Conservation (phyloP, 2,113 vertebrate genomes). For the Pachypanchax playfairii region DNA sequence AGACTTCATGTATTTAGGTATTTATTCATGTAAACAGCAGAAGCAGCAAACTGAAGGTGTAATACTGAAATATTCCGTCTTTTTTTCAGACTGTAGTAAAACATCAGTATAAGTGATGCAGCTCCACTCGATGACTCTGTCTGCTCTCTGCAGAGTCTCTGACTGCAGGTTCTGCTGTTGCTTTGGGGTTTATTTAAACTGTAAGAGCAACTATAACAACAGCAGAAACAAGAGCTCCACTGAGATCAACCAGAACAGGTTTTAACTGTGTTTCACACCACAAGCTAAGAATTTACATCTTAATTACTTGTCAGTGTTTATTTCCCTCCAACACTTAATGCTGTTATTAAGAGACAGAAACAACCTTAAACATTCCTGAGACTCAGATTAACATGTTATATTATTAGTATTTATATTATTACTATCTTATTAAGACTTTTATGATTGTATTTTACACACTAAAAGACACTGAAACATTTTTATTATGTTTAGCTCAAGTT, state of each 20-base stretch:
- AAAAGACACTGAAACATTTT: too few species aligned
- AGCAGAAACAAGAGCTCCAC: constrained; percentile 14
- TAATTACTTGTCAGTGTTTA: neutral
- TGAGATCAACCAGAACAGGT: constrained; percentile 25
- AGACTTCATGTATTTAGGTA: too few species aligned
- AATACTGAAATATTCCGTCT: constrained; percentile 4
- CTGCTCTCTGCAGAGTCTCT: constrained; percentile 7
- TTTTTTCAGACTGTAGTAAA: constrained; percentile 25
- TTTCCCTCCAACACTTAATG: neutral
- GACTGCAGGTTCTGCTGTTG: constrained; percentile 1
- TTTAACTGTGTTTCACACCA: neutral
- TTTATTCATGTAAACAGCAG: too few species aligned
- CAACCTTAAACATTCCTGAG: neutral
- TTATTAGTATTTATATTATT: too few species aligned
- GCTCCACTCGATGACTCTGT: constrained; percentile 19
- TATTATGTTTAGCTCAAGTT: too few species aligned
- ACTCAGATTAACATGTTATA: neutral
- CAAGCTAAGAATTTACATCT: constrained; percentile 3
- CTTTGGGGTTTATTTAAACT: constrained; percentile 15
- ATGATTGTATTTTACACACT: too few species aligned
- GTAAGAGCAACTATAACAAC: constrained; percentile 22
- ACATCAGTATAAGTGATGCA: constrained; percentile 21
- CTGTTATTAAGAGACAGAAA: constrained; percentile 1
- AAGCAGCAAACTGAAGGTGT: constrained; percentile 1
- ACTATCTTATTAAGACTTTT: too few species aligned